Base-by-base conservation (phyloP, 2,113 vertebrate species). In the Chloebia gouldiae region DNA sequence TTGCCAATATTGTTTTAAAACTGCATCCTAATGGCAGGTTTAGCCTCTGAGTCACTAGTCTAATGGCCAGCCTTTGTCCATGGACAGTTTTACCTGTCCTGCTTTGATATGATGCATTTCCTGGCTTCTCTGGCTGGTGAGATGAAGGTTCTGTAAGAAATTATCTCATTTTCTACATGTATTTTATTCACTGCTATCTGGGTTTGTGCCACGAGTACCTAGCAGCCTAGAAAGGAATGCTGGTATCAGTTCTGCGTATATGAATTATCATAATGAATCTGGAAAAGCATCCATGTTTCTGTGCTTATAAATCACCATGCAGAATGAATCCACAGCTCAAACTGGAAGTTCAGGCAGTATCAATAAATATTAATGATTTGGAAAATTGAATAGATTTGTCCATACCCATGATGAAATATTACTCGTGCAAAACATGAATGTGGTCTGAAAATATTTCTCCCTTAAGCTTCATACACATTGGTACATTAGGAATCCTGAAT, bases 361-460 rank as follows among this genome's bases (percentile, higher is more conserved):
- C 72, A 88, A 64, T 78, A 94, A 94, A 88, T 88, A 88, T 37
- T 87, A 77, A 94, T 84, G 24, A 72, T 82, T 92, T 94, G 65
- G 70, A 91, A 94, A 91, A 95, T 63, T 78, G 49, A 47, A 59
- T 85, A 9, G 51, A 81, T 96, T 95, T 92, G 28, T 86, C 80
- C 63, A 50, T 94, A 77, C 73, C 51, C 28, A 51, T 0, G 9
- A 81, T 66, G 60, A 96, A 92, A 84, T 86, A 76, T 45, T 86
- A 63, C 44, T 88, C 56, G 75, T 61, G 57, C 51, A 85, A 92
- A 92, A 91, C 59, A 53, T 15, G 22, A 73, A 92, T 28, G 18
- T 50, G 9, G 33, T 53, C 78, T 68, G 57, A 64, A 89, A 88
- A 33, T 61, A 45, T 76, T 92, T 83, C 21, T 65, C 16, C 42